Evolutionary conservation across 1,140 invertebrate species (phyloP).

Genomic region (Zeugodacus cucurbitae): DNA sequence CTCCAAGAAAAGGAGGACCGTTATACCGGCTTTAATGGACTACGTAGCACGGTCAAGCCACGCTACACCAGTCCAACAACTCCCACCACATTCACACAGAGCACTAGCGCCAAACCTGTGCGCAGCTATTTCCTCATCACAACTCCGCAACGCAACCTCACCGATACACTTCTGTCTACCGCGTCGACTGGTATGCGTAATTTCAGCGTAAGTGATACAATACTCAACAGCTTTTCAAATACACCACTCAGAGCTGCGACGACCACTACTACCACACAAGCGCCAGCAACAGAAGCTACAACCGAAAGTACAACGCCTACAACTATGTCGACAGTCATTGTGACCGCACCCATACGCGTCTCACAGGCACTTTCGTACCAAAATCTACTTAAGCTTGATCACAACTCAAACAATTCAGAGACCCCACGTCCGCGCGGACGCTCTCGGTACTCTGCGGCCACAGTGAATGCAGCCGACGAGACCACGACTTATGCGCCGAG

Average conservation of each 20-base stretch:
- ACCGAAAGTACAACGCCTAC: constrained; percentile 42
- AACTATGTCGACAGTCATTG: constrained; percentile 50
- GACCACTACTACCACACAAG: constrained; percentile 44
- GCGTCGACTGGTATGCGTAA: constrained; percentile 53
- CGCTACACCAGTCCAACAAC: constrained; percentile 46
- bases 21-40: constrained; percentile 41
- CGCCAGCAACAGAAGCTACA: constrained; percentile 34
- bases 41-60: constrained; percentile 47
- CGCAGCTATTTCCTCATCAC: constrained; percentile 52
- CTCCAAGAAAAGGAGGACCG: constrained; percentile 57
- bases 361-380: constrained; percentile 19
- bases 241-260: constrained; percentile 46
- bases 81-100: constrained; percentile 49
- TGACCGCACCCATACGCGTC: constrained; percentile 49
- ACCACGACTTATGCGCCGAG: constrained; percentile 59
- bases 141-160: constrained; percentile 48
- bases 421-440: constrained; percentile 52
- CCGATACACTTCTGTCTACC: constrained; percentile 49
- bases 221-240: constrained; percentile 54
- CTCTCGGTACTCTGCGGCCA: constrained; percentile 57
- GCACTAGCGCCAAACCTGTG: constrained; percentile 48
- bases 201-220: constrained; percentile 59
- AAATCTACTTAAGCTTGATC: background rate
- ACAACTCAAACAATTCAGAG: background rate
- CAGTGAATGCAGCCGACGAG: constrained; percentile 53